These are phyloP conservation scores for Beaufortia kweichowensis DNA, from an alignment of 2,113 vertebrate genomes.

Conservation along the genomic window DNA sequence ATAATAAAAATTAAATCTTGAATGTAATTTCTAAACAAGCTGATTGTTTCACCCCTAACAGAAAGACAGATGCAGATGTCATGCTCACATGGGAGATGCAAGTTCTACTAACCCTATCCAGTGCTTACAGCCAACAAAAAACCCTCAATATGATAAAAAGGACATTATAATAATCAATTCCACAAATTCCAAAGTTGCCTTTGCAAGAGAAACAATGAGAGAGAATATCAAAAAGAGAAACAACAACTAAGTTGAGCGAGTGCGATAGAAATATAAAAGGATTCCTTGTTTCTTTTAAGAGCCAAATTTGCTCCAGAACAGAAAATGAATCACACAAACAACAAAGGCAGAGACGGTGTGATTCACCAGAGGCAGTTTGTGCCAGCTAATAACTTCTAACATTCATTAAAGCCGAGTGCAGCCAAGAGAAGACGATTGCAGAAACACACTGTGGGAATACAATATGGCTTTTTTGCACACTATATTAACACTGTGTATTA, in stretches of 20 bases:
- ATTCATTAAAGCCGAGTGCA: constrained; percentile 46
- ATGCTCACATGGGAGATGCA: too few relatives aligned
- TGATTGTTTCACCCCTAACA: too few relatives aligned
- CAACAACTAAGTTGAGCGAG: not conserved
- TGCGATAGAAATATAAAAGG: constrained; percentile 25
- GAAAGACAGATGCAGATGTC: too few relatives aligned
- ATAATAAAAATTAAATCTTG: too few relatives aligned
- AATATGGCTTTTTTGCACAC: constrained; percentile 33
- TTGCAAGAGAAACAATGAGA: not conserved
- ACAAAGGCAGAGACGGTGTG: constrained; percentile 44
- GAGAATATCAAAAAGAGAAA: not conserved
- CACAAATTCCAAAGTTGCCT: not conserved
- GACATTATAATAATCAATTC: not conserved
- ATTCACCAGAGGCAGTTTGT: constrained; percentile 44
- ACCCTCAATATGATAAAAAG: not conserved
- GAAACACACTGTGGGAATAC: constrained; percentile 42
- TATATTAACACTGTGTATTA: constrained; percentile 32
- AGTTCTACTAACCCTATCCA: too few relatives aligned
- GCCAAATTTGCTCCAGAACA: constrained; percentile 33
- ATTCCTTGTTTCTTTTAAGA: constrained; percentile 24
- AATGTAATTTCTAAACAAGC: too few relatives aligned
- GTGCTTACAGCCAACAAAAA: not conserved
- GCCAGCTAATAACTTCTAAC: constrained; percentile 50
- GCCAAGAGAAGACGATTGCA: constrained; percentile 42
- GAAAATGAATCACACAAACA: constrained; percentile 41